phyloP scores from a whole-genome alignment of 2,888 invertebrate species.

The Calephelis perditalis region DNA sequence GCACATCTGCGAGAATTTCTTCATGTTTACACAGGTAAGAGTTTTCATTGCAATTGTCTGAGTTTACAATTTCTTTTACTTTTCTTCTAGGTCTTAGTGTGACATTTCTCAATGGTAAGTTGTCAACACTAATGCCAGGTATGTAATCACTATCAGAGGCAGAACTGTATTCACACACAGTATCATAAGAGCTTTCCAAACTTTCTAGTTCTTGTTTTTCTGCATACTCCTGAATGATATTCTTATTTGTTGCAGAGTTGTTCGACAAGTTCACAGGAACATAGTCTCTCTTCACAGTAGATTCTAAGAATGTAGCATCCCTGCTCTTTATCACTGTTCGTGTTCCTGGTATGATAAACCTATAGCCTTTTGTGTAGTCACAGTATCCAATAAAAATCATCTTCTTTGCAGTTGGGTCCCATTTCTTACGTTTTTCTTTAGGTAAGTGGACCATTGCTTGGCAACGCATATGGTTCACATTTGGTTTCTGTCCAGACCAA shows the following conservation, averaged over 20 bases:
- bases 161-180: neutral
- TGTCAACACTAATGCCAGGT: neutral
- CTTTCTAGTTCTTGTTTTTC: neutral
- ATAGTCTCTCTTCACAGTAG: conserved; percentile 20
- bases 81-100: conserved; percentile 8
- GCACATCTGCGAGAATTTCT: neutral
- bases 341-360: conserved; percentile 25
- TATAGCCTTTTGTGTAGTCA: conserved; percentile 37
- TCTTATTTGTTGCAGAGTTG: neutral
- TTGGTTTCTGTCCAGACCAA: conserved; percentile 40
- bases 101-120: neutral
- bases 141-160: conserved; percentile 1
- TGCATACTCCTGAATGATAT: neutral
- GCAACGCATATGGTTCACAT: conserved; percentile 34
- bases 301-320: conserved; percentile 23
- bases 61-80: neutral
- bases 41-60: neutral
- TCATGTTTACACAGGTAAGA: neutral
- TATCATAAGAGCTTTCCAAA: neutral
- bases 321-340: conserved; percentile 20
- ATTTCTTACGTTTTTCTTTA: conserved; percentile 27
- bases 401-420: conserved; percentile 36
- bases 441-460: conserved; percentile 32
- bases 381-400: conserved; percentile 45
- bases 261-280: conserved; percentile 15